These are phyloP conservation scores for Tapirus indicus DNA, from an alignment of 2,797 vertebrate species.

Conservation along the genomic window DNA sequence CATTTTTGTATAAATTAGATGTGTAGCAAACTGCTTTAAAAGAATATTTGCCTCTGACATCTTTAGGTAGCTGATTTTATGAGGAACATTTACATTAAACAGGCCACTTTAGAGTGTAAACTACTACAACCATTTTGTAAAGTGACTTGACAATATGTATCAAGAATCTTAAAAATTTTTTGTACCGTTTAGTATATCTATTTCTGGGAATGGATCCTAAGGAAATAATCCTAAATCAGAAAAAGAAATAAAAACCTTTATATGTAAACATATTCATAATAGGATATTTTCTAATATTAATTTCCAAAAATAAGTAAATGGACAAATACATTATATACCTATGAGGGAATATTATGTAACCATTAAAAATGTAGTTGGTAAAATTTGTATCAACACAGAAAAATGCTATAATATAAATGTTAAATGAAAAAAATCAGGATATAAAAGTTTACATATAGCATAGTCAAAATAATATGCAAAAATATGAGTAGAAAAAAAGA, in stretches of 20 bases:
- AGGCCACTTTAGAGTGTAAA: not conserved
- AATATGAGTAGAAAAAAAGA: not conserved
- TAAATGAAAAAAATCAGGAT: not conserved
- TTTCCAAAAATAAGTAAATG: not conserved
- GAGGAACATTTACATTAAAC: not conserved
- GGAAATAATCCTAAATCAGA: conserved; percentile 37
- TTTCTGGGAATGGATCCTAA: not conserved
- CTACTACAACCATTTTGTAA: not conserved
- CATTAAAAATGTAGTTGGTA: conserved; percentile 8
- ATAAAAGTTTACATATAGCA: not conserved
- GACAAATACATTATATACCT: not conserved
- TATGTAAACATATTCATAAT: not conserved
- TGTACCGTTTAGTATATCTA: not conserved
- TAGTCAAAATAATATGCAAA: conserved; percentile 32
- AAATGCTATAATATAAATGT: not conserved
- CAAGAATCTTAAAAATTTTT: conserved; percentile 15
- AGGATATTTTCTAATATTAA: not conserved
- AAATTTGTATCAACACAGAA: not conserved
- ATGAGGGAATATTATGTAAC: not conserved
- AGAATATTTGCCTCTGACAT: not conserved
- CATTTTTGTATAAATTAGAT: not conserved
- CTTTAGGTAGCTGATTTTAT: conserved; percentile 12
- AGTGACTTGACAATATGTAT: not conserved
- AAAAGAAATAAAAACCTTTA: not conserved
- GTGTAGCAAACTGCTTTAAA: not conserved